These are phyloP conservation scores for Blastomussa wellsi DNA, from an alignment of 92 coral and sea anemone species.

Conservation along the genomic window DNA sequence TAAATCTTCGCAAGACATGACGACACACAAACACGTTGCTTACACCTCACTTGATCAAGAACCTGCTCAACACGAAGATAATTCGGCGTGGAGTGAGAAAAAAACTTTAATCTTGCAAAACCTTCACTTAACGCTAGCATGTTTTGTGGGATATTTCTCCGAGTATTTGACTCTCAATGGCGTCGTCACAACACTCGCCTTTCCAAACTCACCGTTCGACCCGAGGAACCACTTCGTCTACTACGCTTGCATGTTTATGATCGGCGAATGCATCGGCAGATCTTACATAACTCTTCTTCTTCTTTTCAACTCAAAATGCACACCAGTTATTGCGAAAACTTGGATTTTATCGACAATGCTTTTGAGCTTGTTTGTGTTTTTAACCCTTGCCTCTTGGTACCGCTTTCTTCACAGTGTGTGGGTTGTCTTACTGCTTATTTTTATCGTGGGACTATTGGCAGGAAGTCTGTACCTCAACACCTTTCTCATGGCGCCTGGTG, in stretches of 20 bases:
- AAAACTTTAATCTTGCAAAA: slow-evolving; percentile 33
- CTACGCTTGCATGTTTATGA: slow-evolving; percentile 67
- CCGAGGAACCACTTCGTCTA: slow-evolving; percentile 73
- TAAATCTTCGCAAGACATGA: background rate
- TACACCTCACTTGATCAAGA: slow-evolving; percentile 39
- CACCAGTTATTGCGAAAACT: slow-evolving; percentile 46
- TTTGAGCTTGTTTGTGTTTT: slow-evolving; percentile 49
- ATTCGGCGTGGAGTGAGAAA: slow-evolving; percentile 51
- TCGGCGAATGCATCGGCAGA: slow-evolving; percentile 74
- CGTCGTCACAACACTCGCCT: slow-evolving; percentile 73
- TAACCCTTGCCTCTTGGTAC: slow-evolving; percentile 64
- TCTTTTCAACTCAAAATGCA: slow-evolving; percentile 24
- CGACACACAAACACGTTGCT: slow-evolving; percentile 26
- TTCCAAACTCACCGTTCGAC: slow-evolving; percentile 67
- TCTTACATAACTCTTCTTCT: slow-evolving; percentile 48
- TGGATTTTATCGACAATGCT: slow-evolving; percentile 70
- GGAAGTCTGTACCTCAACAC: slow-evolving; percentile 76
- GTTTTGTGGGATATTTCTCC: slow-evolving; percentile 58
- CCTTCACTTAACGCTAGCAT: slow-evolving; percentile 38
- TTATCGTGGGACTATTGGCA: slow-evolving; percentile 59
- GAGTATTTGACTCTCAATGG: slow-evolving; percentile 72
- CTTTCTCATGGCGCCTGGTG: slow-evolving; percentile 48
- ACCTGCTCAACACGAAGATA: slow-evolving; percentile 15
- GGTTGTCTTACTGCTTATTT: slow-evolving; percentile 56
- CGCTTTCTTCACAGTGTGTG: slow-evolving; percentile 72